A percentile compares a stretch with the other conserved stretches of the same genome.
phyloP scores from a whole-genome alignment of 2,888 invertebrate species.

The Schizotus pectinicornis region DNA sequence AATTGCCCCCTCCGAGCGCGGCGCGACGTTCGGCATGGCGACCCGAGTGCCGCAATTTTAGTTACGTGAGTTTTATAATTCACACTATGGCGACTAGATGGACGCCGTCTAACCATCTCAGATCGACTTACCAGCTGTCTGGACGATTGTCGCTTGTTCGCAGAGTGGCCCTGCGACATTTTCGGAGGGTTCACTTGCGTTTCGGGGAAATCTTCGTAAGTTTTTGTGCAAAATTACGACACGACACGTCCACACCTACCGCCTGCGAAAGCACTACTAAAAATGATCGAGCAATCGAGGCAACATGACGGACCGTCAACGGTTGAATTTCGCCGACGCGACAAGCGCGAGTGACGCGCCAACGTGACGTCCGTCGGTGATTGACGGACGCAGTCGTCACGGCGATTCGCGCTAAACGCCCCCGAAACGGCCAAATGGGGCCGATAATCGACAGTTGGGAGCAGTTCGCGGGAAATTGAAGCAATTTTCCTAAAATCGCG shows the following conservation, averaged over 20 bases:
- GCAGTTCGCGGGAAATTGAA: background rate
- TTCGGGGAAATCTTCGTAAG: constrained; percentile 50
- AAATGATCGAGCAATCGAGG: constrained; percentile 31
- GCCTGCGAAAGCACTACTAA: constrained; percentile 55
- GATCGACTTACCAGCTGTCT: constrained; percentile 66
- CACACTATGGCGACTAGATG: constrained; percentile 66
- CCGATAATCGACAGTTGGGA: background rate
- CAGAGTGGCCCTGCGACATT: constrained; percentile 58
- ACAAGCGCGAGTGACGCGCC: no score
- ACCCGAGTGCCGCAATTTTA: constrained; percentile 56
- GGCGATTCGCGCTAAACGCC: no score
- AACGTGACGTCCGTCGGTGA: background rate
- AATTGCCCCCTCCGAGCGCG: constrained; percentile 15
- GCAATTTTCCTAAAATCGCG: background rate
- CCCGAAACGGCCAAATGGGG: no score
- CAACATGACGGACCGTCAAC: no score
- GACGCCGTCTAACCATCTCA: constrained; percentile 32
- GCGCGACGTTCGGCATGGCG: constrained; percentile 43
- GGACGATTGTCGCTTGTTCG: constrained; percentile 65
- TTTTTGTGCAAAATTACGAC: constrained; percentile 35
- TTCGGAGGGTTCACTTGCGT: constrained; percentile 56
- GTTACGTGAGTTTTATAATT: constrained; percentile 71
- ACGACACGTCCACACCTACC: constrained; percentile 46
- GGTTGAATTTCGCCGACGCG: no score
- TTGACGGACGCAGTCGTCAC: background rate